Evolutionary conservation across 2,888 invertebrate species (phyloP).

Genomic region (Cryptus armator): DNA sequence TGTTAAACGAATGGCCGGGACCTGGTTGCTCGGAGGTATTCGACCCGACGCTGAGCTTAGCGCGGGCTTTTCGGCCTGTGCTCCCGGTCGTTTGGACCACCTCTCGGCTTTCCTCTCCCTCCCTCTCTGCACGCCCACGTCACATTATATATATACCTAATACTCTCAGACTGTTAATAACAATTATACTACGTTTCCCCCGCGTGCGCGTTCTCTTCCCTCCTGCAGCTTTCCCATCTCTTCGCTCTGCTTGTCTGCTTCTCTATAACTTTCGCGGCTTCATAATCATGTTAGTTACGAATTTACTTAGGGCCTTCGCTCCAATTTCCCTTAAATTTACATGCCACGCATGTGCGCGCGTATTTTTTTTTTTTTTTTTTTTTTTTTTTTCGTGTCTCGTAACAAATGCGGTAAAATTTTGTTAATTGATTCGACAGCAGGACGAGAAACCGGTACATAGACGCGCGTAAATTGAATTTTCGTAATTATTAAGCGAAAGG

Average conservation of each 20-base stretch:
- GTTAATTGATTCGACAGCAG: background rate
- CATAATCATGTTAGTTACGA: constrained; percentile 56
- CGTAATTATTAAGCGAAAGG: constrained; percentile 4
- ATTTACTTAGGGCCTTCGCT: constrained; percentile 42
- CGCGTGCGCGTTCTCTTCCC: constrained; percentile 42
- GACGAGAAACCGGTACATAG: background rate
- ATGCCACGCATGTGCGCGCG: background rate
- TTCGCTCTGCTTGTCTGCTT: constrained; percentile 10
- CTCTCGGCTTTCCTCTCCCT: constrained; percentile 9
- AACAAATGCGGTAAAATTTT: background rate
- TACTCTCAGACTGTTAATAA: constrained; percentile 60
- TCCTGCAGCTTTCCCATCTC: constrained; percentile 19
- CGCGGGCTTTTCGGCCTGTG: constrained; percentile 52
- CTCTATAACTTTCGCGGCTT: constrained; percentile 38
- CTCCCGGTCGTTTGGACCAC: constrained; percentile 12
- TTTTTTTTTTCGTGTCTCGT: background rate
- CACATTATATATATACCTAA: constrained; percentile 22
- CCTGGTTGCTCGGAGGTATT: constrained; percentile 37
- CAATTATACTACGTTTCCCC: constrained; percentile 45
- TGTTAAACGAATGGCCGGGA: constrained; percentile 60
- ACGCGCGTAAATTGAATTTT: background rate
- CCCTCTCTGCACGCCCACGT: constrained; percentile 28
- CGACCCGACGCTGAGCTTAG: constrained; percentile 52
- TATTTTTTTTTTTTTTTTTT: background rate
- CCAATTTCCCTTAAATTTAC: background rate